Evolutionary conservation across 2,797 vertebrate species (phyloP).

Genomic region (Paguma larvata): DNA sequence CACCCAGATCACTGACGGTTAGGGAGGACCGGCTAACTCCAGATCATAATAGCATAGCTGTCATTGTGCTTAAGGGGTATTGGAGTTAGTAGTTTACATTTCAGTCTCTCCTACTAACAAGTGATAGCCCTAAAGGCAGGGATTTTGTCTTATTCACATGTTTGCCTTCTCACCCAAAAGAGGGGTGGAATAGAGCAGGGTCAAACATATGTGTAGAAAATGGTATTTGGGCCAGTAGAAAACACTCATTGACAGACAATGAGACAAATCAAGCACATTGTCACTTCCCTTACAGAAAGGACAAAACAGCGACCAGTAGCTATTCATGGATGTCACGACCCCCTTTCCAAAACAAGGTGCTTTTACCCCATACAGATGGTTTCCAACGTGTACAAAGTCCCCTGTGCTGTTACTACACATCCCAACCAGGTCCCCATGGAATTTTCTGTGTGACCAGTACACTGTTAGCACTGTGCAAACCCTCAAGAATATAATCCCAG

Average conservation of each 20-base stretch:
- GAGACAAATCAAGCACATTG: background rate
- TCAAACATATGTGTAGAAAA: background rate
- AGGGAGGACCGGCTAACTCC: background rate
- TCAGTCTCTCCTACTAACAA: background rate
- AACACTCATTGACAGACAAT: background rate
- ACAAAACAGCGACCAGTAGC: background rate
- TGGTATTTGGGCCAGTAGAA: background rate
- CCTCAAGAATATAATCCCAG: background rate
- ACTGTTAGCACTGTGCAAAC: background rate
- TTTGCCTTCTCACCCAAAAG: background rate
- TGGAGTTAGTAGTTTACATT: background rate
- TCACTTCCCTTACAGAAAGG: background rate
- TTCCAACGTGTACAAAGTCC: background rate
- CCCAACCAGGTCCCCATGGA: background rate
- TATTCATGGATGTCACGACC: background rate
- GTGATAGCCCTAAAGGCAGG: background rate
- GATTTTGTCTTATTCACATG: background rate
- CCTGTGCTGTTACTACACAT: background rate
- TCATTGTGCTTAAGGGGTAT: background rate
- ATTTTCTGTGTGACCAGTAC: background rate
- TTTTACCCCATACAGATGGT: background rate
- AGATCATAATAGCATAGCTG: background rate
- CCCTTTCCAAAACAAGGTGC: background rate
- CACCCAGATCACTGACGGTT: accelerated
- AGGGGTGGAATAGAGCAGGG: background rate